A percentile compares a stretch with the other conserved stretches of the same genome.
Evolutionary conservation across 2,797 vertebrate species (phyloP).

Genomic region (Orestias chungarensis): DNA sequence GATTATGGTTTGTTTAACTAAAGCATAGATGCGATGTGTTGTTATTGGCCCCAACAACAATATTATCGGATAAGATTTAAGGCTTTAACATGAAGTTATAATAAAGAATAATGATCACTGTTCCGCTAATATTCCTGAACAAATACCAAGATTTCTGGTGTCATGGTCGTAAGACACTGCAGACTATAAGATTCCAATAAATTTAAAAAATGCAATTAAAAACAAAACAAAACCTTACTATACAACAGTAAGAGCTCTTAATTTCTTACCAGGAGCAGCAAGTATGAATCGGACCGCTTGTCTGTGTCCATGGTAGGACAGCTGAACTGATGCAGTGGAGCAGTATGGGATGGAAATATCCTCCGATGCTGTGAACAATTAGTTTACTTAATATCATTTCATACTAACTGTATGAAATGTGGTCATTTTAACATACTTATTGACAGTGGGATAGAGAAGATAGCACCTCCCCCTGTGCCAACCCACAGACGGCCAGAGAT

Average conservation of each 20-base stretch:
- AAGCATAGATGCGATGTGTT: too few relatives aligned
- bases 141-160: not conserved
- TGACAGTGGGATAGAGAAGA: conserved; percentile 80
- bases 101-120: not conserved
- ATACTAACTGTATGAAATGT: not conserved
- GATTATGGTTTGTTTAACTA: too few relatives aligned
- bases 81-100: not conserved
- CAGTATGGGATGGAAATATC: conserved; percentile 82
- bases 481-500: conserved; percentile 81
- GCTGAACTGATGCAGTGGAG: conserved; percentile 73
- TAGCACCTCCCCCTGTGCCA: conserved; percentile 82
- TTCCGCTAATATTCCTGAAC: not conserved
- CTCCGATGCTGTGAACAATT: conserved; percentile 74
- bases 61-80: too few relatives aligned
- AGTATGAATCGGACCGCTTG: conserved; percentile 84
- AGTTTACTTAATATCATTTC: not conserved
- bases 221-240: not conserved
- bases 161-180: not conserved
- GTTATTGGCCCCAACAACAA: too few relatives aligned
- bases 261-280: conserved; percentile 74
- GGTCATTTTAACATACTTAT: conserved; percentile 72
- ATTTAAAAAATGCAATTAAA: not conserved
- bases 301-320: conserved; percentile 84
- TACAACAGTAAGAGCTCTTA: not conserved
- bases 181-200: not conserved